Conservation (phyloP, 2,113 vertebrate genomes). For the Echinops telfairi region DNA sequence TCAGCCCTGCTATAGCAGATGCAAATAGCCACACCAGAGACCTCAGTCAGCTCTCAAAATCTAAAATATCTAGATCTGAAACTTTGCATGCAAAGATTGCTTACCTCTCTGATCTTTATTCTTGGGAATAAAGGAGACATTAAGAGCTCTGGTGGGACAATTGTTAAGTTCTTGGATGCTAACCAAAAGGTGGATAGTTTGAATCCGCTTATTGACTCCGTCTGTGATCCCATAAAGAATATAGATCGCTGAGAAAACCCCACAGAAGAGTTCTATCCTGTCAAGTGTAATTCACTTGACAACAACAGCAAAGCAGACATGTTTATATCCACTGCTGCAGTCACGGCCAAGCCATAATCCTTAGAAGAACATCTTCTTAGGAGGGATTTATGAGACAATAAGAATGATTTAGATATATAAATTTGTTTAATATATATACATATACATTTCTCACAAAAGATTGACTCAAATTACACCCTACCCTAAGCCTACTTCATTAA, state of each 20-base stretch:
- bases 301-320: not conserved
- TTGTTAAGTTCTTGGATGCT: not conserved
- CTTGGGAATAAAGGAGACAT: not conserved
- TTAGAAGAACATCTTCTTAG: no score
- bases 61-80: conserved; percentile 4
- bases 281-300: not conserved
- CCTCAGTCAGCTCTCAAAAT: not conserved
- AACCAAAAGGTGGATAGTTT: not conserved
- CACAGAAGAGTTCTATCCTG: not conserved
- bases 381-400: no score
- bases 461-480: no score
- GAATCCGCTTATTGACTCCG: not conserved
- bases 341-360: not conserved
- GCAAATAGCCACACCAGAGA: not conserved
- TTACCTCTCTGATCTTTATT: not conserved
- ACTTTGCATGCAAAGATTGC: not conserved
- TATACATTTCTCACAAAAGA: no score
- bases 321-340: not conserved
- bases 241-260: no score
- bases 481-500: no score
- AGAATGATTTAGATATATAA: no score
- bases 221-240: not conserved
- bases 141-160: not conserved
- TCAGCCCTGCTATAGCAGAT: not conserved
- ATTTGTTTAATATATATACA: no score